A percentile compares a stretch with the other conserved stretches of the same genome.
Conservation (phyloP, 2,113 vertebrate genomes). For the Calonectris borealis region DNA sequence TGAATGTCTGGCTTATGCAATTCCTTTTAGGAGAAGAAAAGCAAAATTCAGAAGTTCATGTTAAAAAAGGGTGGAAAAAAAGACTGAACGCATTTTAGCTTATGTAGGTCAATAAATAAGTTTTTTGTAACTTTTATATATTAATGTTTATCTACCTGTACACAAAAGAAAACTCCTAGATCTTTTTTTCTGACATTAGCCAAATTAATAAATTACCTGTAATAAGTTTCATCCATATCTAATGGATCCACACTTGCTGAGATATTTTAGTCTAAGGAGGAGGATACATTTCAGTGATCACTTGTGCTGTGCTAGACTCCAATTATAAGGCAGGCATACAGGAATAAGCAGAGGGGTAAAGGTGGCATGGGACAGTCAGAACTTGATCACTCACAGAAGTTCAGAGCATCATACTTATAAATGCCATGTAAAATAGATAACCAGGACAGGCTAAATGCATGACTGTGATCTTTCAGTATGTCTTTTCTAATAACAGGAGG, state of each 20-base stretch:
- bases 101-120: neutral
- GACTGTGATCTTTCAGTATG: neutral
- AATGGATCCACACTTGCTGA: neutral
- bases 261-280: neutral
- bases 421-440: neutral
- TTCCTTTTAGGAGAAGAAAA: neutral
- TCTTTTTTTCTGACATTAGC: neutral
- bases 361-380: neutral
- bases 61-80: neutral
- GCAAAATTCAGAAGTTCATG: neutral
- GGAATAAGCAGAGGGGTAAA: neutral
- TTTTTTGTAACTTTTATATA: neutral
- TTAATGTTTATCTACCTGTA: neutral
- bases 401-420: neutral
- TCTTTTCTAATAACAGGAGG: neutral
- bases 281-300: neutral
- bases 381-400: neutral
- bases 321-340: neutral
- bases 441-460: neutral
- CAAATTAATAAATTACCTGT: neutral
- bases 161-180: rapidly evolving
- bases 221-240: neutral
- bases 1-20: rapidly evolving
- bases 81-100: neutral
- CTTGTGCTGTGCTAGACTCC: neutral